Evolutionary conservation across 2,113 vertebrate genomes (phyloP).

Genomic region (Aldabrachelys gigantea): DNA sequence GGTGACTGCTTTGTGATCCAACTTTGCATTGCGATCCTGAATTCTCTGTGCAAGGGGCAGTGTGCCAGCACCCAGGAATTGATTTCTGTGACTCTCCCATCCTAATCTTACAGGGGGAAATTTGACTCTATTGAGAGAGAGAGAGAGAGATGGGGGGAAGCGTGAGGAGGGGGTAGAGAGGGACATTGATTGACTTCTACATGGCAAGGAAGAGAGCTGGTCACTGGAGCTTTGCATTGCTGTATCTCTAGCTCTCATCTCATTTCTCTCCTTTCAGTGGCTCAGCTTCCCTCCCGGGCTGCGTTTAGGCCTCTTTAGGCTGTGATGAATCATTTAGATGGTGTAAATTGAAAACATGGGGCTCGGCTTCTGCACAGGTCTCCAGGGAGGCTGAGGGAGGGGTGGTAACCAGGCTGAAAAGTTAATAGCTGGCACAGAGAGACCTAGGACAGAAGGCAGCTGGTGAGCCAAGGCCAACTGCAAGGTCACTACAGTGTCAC

Average conservation of each 20-base stretch:
- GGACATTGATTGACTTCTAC: slow-evolving; percentile 41
- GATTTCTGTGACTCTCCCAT: slow-evolving; percentile 80
- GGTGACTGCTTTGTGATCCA: slow-evolving; percentile 3
- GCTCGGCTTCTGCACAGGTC: slow-evolving; percentile 73
- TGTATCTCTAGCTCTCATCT: slow-evolving; percentile 35
- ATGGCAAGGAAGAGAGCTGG: background rate
- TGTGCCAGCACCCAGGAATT: slow-evolving; percentile 76
- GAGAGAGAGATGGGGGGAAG: background rate
- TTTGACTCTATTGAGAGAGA: slow-evolving; percentile 64
- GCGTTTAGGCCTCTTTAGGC: slow-evolving; percentile 57
- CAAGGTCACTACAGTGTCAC: slow-evolving; percentile 50
- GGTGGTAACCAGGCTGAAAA: slow-evolving; percentile 40
- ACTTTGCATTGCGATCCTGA: slow-evolving; percentile 41
- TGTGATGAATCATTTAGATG: slow-evolving; percentile 81
- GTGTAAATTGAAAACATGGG: slow-evolving; percentile 85
- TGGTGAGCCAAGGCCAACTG: slow-evolving; percentile 43
- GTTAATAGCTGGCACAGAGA: slow-evolving; percentile 68
- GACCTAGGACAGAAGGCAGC: slow-evolving; percentile 72
- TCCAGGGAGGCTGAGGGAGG: slow-evolving; percentile 41
- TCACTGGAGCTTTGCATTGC: slow-evolving; percentile 28
- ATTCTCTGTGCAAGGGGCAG: slow-evolving; percentile 63
- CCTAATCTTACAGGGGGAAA: slow-evolving; percentile 82
- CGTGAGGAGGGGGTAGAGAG: background rate
- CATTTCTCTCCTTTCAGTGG: background rate
- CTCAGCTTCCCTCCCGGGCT: slow-evolving; percentile 58